phyloP scores from a whole-genome alignment of 2,888 invertebrate species.

The Oasisia sp. region DNA sequence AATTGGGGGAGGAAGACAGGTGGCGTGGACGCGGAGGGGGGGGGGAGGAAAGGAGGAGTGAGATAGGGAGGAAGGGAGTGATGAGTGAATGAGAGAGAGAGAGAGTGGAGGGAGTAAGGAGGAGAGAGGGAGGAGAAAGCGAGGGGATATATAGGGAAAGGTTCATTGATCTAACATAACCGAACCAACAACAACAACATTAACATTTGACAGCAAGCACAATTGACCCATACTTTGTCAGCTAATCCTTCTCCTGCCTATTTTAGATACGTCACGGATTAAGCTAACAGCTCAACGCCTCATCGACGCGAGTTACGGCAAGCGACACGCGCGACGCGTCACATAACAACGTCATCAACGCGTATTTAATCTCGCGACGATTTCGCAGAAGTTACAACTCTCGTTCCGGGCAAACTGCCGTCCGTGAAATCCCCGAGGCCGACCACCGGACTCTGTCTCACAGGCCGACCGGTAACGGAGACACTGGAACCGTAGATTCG shows the following conservation, averaged over 20 bases:
- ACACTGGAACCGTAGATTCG: not conserved
- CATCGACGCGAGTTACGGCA: not conserved
- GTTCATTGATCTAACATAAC: no score
- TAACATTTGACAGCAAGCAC: not conserved
- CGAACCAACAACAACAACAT: no score
- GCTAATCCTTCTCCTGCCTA: not conserved
- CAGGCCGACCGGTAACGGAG: not conserved
- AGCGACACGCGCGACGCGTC: not conserved
- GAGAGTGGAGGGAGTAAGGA: no score
- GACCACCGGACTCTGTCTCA: not conserved
- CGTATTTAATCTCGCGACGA: not conserved
- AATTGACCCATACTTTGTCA: not conserved
- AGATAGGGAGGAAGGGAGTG: no score
- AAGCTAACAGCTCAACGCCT: not conserved
- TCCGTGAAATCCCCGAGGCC: not conserved
- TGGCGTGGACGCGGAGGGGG: no score
- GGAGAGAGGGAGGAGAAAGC: no score
- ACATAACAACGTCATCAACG: not conserved
- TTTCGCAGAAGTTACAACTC: not conserved
- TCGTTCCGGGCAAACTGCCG: not conserved
- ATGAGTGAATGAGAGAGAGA: no score
- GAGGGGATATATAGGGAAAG: no score
- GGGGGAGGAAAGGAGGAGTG: no score
- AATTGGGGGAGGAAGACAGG: no score
- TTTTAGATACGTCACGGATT: not conserved